phyloP scores from a whole-genome alignment of 2,888 invertebrate species.

The Anoncus sp. region DNA sequence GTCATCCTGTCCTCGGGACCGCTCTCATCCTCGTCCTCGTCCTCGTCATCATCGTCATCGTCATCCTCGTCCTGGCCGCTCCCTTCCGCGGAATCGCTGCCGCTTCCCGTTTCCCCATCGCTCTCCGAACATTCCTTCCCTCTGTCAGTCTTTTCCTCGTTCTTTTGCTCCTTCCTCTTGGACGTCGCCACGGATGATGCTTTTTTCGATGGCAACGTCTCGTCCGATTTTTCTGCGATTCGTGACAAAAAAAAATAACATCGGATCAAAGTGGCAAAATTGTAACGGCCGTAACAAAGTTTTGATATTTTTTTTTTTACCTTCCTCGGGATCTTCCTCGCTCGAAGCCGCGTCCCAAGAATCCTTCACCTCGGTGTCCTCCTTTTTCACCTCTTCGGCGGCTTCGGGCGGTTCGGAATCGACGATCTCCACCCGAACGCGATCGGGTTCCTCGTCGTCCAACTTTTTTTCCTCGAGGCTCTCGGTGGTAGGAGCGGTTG shows the following conservation, averaged over 20 bases:
- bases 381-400: constrained; percentile 73
- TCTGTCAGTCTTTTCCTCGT: constrained; percentile 76
- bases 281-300: too few relatives aligned
- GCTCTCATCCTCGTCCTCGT: constrained; percentile 83
- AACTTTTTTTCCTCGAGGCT: constrained; percentile 83
- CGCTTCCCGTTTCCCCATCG: constrained; percentile 79
- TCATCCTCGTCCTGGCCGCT: constrained; percentile 86
- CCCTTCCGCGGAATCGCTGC: constrained; percentile 86
- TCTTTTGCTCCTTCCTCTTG: constrained; percentile 44
- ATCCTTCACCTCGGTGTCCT: constrained; percentile 90
- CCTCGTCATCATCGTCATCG: constrained; percentile 85
- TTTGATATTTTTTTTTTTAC: constrained; percentile 65
- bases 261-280: too few relatives aligned
- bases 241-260: not conserved
- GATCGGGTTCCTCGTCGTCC: constrained; percentile 76
- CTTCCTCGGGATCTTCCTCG: constrained; percentile 84
- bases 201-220: constrained; percentile 66
- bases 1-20: constrained; percentile 87
- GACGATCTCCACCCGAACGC: constrained; percentile 84
- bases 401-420: constrained; percentile 84
- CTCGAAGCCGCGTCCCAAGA: constrained; percentile 93
- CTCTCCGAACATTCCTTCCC: constrained; percentile 81
- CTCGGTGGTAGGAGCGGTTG: too few relatives aligned
- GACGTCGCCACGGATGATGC: too few relatives aligned
- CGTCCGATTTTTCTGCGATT: constrained; percentile 76